Base-by-base conservation (phyloP, 2,888 invertebrate species). In the Blera fallax region DNA sequence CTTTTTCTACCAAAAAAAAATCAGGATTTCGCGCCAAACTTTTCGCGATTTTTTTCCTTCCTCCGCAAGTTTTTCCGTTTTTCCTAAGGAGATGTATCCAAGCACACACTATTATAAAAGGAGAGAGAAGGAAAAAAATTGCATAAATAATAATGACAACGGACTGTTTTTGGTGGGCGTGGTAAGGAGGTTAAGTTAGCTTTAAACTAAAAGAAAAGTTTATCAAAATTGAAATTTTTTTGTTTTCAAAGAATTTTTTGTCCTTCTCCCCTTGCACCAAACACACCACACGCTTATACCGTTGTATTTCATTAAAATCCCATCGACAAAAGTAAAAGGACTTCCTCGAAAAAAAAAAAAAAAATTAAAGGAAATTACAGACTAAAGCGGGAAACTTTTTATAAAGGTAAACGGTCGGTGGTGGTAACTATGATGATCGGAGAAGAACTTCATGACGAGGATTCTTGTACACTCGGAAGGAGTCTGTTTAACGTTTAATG, bases 201-300 rank as follows among this genome's bases (percentile, higher is more conserved):
- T 43, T 43, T 62, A 32, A 27, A 52, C 62, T 60, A 77, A 69
- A 37, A 50, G 60, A 69, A 69, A 77, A 62, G 58, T 77, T 77
- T 69, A 21, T 54, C 52, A 77, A 52, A 77, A 50, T 50, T 50
- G 65, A 50, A 34, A 48, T 18, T 21, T 64, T 21, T 21, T 64
- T n/a, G 16, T 43, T 43, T 43, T 1, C 7, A 16, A 48, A 48
- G 45, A 29, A 29, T 16, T 45, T 56, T 10, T 32, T 14, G 14
- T 29, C 8, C 29, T 29, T 6, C 3, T 10, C 27, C 27, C 7
- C 27, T 27, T 50, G 6, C n/a, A 10, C 4, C 2, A 3, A 8
- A 7, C 5, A 18, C 16, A 18, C 16, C 14, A 32, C 18, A 34
- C 29, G 11, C 32, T 32, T 54, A 3, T 10, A 10, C 14, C 29